Base-by-base conservation (phyloP, 2,888 invertebrate genomes). In the Drosophila multiciliata region DNA sequence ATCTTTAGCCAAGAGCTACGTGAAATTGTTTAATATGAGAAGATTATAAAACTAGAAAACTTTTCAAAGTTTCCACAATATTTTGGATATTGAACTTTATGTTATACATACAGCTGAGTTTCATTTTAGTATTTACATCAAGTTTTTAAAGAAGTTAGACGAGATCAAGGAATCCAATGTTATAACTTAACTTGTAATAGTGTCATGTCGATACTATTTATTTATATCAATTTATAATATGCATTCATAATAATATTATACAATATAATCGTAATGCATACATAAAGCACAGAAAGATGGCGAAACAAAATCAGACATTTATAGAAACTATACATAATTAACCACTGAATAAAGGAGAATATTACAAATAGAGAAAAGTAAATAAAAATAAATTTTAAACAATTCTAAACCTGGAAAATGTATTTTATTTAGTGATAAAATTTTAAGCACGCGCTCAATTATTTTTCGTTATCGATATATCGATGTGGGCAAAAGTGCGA, bases 241-340 rank as follows among this genome's bases (percentile, higher is more conserved):
- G 84, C 84, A 86, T 87, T 89, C 84, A 83, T 84, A 68, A 36
- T 73, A 72, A 75, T 85, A 83, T 87, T 89, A 87, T 78, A 80
- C 73, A 80, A 80, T 82, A 87, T 89, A 84, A 77, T 84, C 88
- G 62, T 63, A 72, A 84, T 68, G 89, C 85, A 84, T 80, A 65
- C 65, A 60, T 42, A 75, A 66, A 66, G 82, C 82, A 82, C 79
- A 66, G 65, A 73, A 59, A 65, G 58, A 61, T 61, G 58, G 64
- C 71, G 35, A 66, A 58, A 59, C 58, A 88, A 75, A 79, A 79
- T 35, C 77, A 80, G 73, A 85, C 83, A 87, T 85, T 89, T 86
- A 88, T 85, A 85, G 78, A 89, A 67, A 80, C 63, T 89, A 89
- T 87, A 89, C 83, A 84, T 89, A 83, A 80, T 35, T 75, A 86